Evolutionary conservation across 2,113 vertebrate genomes (phyloP).

Genomic region (Pao palembangensis): DNA sequence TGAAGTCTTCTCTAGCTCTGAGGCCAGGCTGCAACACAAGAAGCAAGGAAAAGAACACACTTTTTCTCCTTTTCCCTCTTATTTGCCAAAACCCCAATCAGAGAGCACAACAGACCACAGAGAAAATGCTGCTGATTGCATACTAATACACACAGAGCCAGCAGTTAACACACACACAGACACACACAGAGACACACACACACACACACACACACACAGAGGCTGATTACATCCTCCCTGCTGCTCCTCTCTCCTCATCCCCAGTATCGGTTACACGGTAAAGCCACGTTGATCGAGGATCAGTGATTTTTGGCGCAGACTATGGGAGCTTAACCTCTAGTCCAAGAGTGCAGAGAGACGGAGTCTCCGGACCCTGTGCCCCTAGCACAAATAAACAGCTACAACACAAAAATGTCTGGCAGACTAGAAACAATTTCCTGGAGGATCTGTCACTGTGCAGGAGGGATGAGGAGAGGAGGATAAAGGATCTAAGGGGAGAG

Average conservation of each 20-base stretch:
- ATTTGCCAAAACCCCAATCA: constrained; percentile 67
- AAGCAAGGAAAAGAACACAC: constrained; percentile 41
- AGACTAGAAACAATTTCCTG: constrained; percentile 73
- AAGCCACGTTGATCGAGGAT: constrained; percentile 60
- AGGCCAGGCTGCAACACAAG: constrained; percentile 49
- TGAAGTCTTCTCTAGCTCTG: constrained; percentile 23
- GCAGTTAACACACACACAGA: constrained; percentile 45
- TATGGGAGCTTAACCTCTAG: constrained; percentile 59
- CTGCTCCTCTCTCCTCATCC: constrained; percentile 55
- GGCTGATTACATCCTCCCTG: constrained; percentile 66
- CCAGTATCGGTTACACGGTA: constrained; percentile 63
- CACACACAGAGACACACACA: constrained; percentile 33
- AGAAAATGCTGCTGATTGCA: constrained; percentile 67
- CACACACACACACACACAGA: constrained; percentile 32
- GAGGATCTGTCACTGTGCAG: constrained; percentile 66
- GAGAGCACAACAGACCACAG: constrained; percentile 61
- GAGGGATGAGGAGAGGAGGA: constrained; percentile 32
- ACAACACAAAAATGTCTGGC: constrained; percentile 66
- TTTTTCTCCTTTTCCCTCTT: constrained; percentile 39
- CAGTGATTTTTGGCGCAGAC: constrained; percentile 52
- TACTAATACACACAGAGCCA: constrained; percentile 67
- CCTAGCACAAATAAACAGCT: constrained; percentile 70
- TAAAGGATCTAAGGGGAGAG: constrained; percentile 43
- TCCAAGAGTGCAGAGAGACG: constrained; percentile 12
- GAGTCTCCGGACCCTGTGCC: constrained; percentile 13